phyloP scores from a whole-genome alignment of 2,888 invertebrate species.

The Gasteruption jaculator region DNA sequence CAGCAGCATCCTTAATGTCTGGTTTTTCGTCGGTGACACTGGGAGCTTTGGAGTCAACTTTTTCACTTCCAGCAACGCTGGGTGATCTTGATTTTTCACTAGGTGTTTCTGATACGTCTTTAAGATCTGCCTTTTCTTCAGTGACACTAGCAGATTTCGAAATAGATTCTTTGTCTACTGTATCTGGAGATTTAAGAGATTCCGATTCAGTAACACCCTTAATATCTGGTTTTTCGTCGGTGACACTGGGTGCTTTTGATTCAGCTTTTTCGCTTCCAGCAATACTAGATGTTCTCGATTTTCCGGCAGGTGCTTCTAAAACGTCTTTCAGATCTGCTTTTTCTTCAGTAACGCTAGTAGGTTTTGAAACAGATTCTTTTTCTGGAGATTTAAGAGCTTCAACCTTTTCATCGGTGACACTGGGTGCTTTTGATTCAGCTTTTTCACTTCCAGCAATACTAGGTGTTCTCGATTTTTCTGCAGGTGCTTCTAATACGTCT shows the following conservation, averaged over 20 bases:
- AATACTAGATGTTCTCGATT: too few relatives aligned
- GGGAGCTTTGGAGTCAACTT: conserved; percentile 18
- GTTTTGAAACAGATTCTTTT: conserved; percentile 10
- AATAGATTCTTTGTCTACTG: too few relatives aligned
- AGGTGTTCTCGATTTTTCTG: conserved; percentile 15
- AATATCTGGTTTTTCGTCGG: conserved; percentile 11
- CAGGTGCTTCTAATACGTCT: too few relatives aligned
- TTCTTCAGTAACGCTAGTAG: conserved; percentile 12
- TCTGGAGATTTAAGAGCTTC: conserved; percentile 9
- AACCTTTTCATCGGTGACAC: conserved; percentile 10
- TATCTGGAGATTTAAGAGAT: background rate
- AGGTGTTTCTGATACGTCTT: conserved; percentile 8
- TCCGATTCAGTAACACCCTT: too few relatives aligned
- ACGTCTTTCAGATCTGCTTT: too few relatives aligned
- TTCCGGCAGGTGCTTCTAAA: conserved; percentile 3
- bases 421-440: conserved; percentile 3
- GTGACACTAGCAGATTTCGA: background rate
- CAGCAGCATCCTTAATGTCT: conserved; percentile 13
- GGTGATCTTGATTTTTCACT: conserved; percentile 18
- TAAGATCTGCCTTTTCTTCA: conserved; percentile 12
- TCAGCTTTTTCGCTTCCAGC: too few relatives aligned
- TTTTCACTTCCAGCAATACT: conserved; percentile 12
- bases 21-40: conserved; percentile 11
- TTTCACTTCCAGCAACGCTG: conserved; percentile 17
- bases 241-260: conserved; percentile 16